These are phyloP conservation scores for Xestoiulus laeticollis DNA, from an alignment of 2,888 invertebrate genomes.

Conservation along the genomic window DNA sequence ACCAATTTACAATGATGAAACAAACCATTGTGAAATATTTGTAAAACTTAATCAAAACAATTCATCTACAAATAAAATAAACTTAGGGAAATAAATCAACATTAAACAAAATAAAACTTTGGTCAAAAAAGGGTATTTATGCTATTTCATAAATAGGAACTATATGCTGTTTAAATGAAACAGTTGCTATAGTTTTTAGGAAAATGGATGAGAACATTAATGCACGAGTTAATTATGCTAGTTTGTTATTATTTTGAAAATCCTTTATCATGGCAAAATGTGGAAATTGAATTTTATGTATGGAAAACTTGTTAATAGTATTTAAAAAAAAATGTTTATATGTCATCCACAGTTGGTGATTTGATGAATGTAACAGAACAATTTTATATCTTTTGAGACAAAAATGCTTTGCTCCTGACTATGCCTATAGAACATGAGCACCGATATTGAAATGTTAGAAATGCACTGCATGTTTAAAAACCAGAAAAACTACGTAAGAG, in stretches of 20 bases:
- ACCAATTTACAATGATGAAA: constrained; percentile 5
- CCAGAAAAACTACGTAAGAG: neutral
- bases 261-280: neutral
- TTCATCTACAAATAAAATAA: neutral
- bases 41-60: neutral
- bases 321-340: neutral
- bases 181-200: neutral
- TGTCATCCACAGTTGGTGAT: neutral
- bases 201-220: neutral
- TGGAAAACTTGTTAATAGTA: neutral
- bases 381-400: too few relatives aligned
- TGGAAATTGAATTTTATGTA: too few relatives aligned
- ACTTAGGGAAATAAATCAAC: neutral
- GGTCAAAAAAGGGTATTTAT: neutral
- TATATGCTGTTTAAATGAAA: neutral
- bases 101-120: neutral
- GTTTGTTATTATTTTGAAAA: neutral
- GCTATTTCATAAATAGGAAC: neutral
- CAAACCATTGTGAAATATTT: neutral
- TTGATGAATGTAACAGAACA: neutral
- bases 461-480: neutral
- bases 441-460: neutral
- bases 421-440: neutral
- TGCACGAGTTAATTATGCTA: neutral
- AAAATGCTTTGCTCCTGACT: neutral